Base-by-base conservation (phyloP, 2,888 invertebrate genomes). In the Mimumesa dahlbomi region DNA sequence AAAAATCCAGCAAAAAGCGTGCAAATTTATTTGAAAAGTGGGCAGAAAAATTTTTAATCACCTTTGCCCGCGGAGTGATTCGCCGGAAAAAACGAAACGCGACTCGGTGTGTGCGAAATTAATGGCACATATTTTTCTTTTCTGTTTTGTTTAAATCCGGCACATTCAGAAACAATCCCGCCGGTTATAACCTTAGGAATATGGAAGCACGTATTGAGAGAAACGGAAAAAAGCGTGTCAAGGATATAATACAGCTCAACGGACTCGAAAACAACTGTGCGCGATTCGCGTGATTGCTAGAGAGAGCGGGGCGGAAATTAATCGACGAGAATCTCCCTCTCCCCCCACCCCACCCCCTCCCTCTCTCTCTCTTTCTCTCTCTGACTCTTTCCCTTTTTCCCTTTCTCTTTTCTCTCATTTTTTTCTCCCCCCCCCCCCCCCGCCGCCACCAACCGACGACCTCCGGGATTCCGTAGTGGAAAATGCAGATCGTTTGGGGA, bases 241-340 rank as follows among this genome's bases (percentile, higher is more conserved):
- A 34, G 34, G 36, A 45, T 49, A 29, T 36, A 45, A 38, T 36
- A 14, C 19, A 9, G 3, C 42, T 14, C 53, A 13, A 21, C n/a
- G 31, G 16, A 16, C 31, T 3, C 46, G 52, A 61, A 59, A 63
- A 61, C 65, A 25, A 19, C 31, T 16, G 40, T 40, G 45, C 40
- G 38, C 45, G 46, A 31, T 43, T 49, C 46, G 43, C 46, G 42
- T 34, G 59, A 63, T 29, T n/a, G 29, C 34, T 7, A 9, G 49
- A 38, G n/a, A 48, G 46, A 13, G 50, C 4, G 36, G n/a, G 11
- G 25, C 25, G 45, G 42, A 68, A 68, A 58, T 57, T 73, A 48
- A 66, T 73, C 66, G 54, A 48, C 21, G 31, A 18, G 18, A 25
- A 54, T 11, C 29, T 42, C 40, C 19, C n/a, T 42, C 38, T 43